A percentile compares a stretch with the other conserved stretches of the same genome.
These are phyloP conservation scores for Ageneiosus marmoratus DNA, from an alignment of 2,113 vertebrate species.

Conservation along the genomic window DNA sequence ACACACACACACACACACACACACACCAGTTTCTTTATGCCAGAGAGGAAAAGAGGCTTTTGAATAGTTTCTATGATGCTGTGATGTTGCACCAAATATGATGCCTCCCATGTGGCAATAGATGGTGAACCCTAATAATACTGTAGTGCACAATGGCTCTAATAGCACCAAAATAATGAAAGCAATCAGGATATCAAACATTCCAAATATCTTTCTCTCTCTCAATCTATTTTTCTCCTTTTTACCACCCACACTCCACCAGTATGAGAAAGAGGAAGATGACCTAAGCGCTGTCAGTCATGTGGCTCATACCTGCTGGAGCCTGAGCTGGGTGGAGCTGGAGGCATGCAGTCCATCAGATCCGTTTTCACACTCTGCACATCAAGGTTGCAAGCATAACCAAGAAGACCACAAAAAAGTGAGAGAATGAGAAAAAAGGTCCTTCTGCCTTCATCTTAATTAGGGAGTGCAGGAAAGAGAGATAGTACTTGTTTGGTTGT, in stretches of 20 bases:
- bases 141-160: slow-evolving; percentile 74
- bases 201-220: slow-evolving; percentile 70
- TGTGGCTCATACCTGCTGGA: slow-evolving; percentile 71
- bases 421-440: slow-evolving; percentile 55
- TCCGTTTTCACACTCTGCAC: slow-evolving; percentile 76
- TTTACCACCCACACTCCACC: slow-evolving; percentile 77
- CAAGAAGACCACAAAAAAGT: slow-evolving; percentile 58
- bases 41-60: slow-evolving; percentile 68
- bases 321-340: slow-evolving; percentile 67
- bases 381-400: slow-evolving; percentile 73
- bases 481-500: slow-evolving; percentile 69
- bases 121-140: slow-evolving; percentile 76
- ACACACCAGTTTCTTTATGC: slow-evolving; percentile 63
- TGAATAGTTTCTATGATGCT: slow-evolving; percentile 64
- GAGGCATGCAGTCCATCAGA: slow-evolving; percentile 74
- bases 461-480: slow-evolving; percentile 65
- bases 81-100: slow-evolving; percentile 60
- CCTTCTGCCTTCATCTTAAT: slow-evolving; percentile 70
- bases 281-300: slow-evolving; percentile 80
- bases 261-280: slow-evolving; percentile 73
- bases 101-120: slow-evolving; percentile 75
- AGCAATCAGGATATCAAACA: slow-evolving; percentile 76
- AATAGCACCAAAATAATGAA: slow-evolving; percentile 75
- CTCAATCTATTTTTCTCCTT: not conserved
- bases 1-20: slow-evolving; percentile 45